Evolutionary conservation across 1,140 invertebrate species (phyloP).

Genomic region (Mamestra configurata): DNA sequence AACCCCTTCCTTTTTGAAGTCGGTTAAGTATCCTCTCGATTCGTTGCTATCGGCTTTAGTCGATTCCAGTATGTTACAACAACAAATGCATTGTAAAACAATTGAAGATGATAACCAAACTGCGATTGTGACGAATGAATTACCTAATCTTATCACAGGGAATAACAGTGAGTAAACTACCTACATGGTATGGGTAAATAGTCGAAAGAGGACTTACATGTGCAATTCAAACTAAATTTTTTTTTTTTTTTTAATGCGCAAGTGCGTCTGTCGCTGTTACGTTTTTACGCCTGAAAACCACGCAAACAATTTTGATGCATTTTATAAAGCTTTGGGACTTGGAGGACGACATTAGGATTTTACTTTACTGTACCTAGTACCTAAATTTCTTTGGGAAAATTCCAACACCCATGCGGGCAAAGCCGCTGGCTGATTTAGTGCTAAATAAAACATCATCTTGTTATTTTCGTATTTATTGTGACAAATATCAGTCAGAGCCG

Average conservation of each 20-base stretch:
- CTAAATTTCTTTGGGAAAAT: background rate
- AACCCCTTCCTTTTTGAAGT: too few species aligned
- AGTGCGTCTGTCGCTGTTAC: background rate
- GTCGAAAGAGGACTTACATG: too few species aligned
- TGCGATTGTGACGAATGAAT: background rate
- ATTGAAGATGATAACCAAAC: background rate
- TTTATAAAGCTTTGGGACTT: too few species aligned
- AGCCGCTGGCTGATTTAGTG: background rate
- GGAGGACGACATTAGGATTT: too few species aligned
- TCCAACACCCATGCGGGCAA: background rate
- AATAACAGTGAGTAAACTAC: background rate
- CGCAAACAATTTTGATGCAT: too few species aligned
- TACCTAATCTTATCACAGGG: slow-evolving; percentile 23
- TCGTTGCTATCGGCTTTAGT: background rate
- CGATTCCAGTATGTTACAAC: background rate
- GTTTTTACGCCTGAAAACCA: too few species aligned
- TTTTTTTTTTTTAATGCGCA: background rate
- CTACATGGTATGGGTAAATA: background rate
- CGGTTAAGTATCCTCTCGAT: background rate
- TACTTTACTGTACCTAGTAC: too few species aligned
- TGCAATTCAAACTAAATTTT: background rate
- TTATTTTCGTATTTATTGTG: slow-evolving; percentile 65
- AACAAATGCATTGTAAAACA: slow-evolving; percentile 24
- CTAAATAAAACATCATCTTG: slow-evolving; percentile 50
- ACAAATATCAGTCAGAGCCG: slow-evolving; percentile 59